phyloP scores from a whole-genome alignment of 1,140 invertebrate genomes.

The Oryctes rhinoceros region DNA sequence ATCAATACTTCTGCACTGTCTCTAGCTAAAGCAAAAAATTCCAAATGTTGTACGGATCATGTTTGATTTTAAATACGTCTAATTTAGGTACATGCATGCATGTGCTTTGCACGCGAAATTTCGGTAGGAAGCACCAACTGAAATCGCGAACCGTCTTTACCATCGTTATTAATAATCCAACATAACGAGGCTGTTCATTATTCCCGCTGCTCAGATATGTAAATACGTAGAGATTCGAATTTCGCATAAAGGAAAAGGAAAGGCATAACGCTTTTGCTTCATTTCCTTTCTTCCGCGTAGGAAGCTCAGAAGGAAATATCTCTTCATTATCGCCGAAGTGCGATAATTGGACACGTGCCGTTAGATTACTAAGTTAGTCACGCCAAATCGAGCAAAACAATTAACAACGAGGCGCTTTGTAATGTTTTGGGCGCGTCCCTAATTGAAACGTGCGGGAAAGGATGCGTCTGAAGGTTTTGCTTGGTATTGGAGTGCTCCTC shows the following conservation, averaged over 20 bases:
- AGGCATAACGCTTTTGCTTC: neutral
- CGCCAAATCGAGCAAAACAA: neutral
- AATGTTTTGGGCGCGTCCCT: neutral
- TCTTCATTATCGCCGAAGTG: neutral
- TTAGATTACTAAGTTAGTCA: slow-evolving; percentile 1
- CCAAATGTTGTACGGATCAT: too few relatives aligned
- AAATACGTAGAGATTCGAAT: neutral
- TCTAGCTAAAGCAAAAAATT: too few relatives aligned
- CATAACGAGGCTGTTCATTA: neutral
- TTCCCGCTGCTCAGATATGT: neutral
- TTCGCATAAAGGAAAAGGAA: neutral
- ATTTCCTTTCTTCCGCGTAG: neutral
- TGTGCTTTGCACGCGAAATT: too few relatives aligned
- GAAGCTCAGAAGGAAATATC: neutral
- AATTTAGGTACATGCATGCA: too few relatives aligned
- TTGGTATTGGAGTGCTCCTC: neutral
- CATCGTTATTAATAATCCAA: too few relatives aligned
- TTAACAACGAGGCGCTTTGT: neutral
- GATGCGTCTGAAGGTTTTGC: neutral
- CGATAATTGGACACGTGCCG: slow-evolving; percentile 8
- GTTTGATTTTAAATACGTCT: too few relatives aligned
- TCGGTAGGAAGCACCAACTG: too few relatives aligned
- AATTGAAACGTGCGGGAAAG: neutral
- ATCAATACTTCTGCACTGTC: too few relatives aligned
- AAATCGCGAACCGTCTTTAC: too few relatives aligned